Base-by-base conservation (phyloP, 2,113 vertebrate genomes). In the Tympanuchus pallidicinctus region DNA sequence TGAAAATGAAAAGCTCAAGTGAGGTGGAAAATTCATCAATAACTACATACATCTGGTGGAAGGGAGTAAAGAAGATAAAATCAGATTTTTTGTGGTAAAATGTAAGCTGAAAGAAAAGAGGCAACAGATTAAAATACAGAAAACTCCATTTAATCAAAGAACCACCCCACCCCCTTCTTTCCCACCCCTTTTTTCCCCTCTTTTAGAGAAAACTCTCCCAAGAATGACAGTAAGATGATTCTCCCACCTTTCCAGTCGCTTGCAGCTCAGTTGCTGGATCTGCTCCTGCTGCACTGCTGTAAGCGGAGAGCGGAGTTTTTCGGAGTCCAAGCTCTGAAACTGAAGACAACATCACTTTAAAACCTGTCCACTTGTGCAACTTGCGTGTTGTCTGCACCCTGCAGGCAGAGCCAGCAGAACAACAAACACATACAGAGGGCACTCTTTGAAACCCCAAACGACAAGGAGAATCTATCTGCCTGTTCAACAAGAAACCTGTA, bases 211-310 rank as follows among this genome's bases (percentile, higher is more conserved):
- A 89, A 42, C 11, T 8, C n/a, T 84, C 12, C 38, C 56, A 64
- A 54, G 20, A 76, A n/a, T 0, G 1, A 57, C 14, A 36, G 11
- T 8, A 57, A 45, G 43, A 67, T 36, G 19, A 64, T 19, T 32
- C 18, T 86, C 95, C 82, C 93, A 99, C 99, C 99, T 98, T 86
- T 98, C 97, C 2, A 99, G 96, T 25, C 99, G 98, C 75, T 82
- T 96, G 27, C 74, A 88, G 96, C 98, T 98, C 56, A 99, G 97
- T 71, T 97, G 94, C 97, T 98, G 98, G 70, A 99, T 95, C 48
- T 94, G 97, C n/a, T 98, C 70, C 32, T 97, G 98, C 93, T 98
- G 94, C 52, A 82, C 73, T 77, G 89, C 92, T 86, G 98, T 98
- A 77, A 99, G 97, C 0, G 95, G 95, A 90, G 95, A 67, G 17